Conservation (phyloP, 2,888 invertebrate genomes). For the Cataglyphis cursor region DNA sequence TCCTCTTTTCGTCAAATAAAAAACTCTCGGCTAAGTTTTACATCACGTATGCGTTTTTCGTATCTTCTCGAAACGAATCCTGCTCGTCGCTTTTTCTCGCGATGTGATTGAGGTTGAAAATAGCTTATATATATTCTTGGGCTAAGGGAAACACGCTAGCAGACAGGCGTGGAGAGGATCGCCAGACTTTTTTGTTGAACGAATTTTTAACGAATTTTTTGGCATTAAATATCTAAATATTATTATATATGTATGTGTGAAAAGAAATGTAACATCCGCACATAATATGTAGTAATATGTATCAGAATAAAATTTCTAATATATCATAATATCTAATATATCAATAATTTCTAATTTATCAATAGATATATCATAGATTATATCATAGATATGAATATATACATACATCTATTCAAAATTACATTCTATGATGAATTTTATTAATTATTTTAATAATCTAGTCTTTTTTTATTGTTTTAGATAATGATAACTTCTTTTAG, state of each 20-base stretch:
- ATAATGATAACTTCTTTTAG: background rate
- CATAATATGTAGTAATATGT: background rate
- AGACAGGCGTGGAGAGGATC: constrained; percentile 7
- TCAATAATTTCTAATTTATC: too few species aligned
- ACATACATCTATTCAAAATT: background rate
- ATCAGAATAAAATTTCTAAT: background rate
- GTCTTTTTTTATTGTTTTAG: background rate
- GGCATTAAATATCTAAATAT: background rate
- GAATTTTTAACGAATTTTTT: background rate
- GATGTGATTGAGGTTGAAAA: constrained; percentile 45
- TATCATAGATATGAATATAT: too few species aligned
- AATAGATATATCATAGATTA: background rate
- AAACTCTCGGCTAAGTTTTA: background rate
- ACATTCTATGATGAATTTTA: background rate
- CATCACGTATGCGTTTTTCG: constrained; percentile 8
- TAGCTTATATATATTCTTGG: constrained; percentile 44
- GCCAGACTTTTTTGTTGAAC: constrained; percentile 15
- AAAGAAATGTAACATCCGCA: background rate
- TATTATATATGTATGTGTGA: background rate
- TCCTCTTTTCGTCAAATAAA: too few species aligned
- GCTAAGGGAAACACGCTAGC: constrained; percentile 29
- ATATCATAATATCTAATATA: too few species aligned
- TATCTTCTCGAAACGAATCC: constrained; percentile 19
- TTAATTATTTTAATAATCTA: background rate
- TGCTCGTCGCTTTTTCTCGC: constrained; percentile 22